These are phyloP conservation scores for Sitobion miscanthi DNA, from an alignment of 1,140 invertebrate genomes.

Conservation along the genomic window DNA sequence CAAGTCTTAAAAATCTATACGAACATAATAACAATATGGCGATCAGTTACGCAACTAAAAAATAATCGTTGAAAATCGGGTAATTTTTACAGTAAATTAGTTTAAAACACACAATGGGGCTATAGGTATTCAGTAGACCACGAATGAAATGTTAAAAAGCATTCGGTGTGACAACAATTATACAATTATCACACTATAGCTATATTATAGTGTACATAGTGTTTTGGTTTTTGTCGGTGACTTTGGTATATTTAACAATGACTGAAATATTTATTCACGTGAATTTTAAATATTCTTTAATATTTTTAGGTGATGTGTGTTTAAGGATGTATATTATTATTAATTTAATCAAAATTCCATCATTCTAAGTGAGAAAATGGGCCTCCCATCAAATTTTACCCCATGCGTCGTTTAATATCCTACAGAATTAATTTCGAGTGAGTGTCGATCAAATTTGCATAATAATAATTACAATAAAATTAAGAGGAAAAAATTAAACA, in stretches of 20 bases:
- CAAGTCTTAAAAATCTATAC: neutral
- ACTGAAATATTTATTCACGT: neutral
- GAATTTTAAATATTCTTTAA: neutral
- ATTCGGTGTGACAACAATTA: neutral
- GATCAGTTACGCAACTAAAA: neutral
- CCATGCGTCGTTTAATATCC: conserved; percentile 27
- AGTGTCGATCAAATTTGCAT: conserved; percentile 23
- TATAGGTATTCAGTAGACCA: neutral
- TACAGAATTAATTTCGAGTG: neutral
- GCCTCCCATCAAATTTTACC: neutral
- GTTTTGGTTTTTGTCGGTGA: neutral
- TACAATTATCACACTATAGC: neutral
- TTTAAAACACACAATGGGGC: neutral
- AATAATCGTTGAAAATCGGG: neutral
- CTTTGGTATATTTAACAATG: neutral
- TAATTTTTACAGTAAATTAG: neutral
- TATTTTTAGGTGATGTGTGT: neutral
- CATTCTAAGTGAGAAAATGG: neutral
- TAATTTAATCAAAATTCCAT: neutral
- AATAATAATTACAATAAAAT: conserved; percentile 36
- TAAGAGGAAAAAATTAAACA: conserved; percentile 5
- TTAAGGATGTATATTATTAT: neutral
- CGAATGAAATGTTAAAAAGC: neutral
- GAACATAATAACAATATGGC: neutral
- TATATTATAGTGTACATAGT: neutral